These are phyloP conservation scores for Hippocampus barbouri DNA, from an alignment of 2,113 vertebrate genomes.

Conservation along the genomic window DNA sequence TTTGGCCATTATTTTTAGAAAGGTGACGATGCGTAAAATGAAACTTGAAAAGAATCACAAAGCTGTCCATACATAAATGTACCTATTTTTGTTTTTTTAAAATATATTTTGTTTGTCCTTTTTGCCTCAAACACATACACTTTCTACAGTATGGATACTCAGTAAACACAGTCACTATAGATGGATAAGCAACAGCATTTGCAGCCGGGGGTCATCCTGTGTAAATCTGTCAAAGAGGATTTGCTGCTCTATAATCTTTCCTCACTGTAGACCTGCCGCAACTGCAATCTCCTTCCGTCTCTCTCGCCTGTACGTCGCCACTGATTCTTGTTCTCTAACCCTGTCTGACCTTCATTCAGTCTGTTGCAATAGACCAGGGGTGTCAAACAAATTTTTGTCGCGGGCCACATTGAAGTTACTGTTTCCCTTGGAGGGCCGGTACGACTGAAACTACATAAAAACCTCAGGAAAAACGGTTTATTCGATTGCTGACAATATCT, in stretches of 20 bases:
- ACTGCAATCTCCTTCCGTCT: slow-evolving; percentile 2
- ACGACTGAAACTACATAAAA: too few species aligned
- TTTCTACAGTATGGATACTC: slow-evolving; percentile 5
- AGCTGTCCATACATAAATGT: not conserved
- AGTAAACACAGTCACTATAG: slow-evolving; percentile 8
- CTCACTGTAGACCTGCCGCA: slow-evolving; percentile 26
- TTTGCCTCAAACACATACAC: not conserved
- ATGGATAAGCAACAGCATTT: slow-evolving; percentile 44
- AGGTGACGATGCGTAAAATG: too few species aligned
- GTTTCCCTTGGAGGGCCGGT: too few species aligned
- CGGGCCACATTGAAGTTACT: too few species aligned
- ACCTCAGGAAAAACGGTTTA: too few species aligned
- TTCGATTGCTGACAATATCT: too few species aligned
- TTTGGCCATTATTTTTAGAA: too few species aligned
- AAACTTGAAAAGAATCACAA: not conserved
- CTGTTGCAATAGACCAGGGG: too few species aligned
- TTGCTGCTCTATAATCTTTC: slow-evolving; percentile 43
- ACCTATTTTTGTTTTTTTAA: not conserved
- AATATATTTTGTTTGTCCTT: not conserved
- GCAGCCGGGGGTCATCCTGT: slow-evolving; percentile 37
- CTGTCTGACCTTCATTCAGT: not conserved
- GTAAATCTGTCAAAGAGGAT: slow-evolving; percentile 50
- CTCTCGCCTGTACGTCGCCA: not conserved
- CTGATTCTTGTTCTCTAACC: slow-evolving; percentile 19
- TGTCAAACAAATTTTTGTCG: too few species aligned